Conservation (phyloP, 2,888 invertebrate genomes). For the Tiphia femorata region DNA sequence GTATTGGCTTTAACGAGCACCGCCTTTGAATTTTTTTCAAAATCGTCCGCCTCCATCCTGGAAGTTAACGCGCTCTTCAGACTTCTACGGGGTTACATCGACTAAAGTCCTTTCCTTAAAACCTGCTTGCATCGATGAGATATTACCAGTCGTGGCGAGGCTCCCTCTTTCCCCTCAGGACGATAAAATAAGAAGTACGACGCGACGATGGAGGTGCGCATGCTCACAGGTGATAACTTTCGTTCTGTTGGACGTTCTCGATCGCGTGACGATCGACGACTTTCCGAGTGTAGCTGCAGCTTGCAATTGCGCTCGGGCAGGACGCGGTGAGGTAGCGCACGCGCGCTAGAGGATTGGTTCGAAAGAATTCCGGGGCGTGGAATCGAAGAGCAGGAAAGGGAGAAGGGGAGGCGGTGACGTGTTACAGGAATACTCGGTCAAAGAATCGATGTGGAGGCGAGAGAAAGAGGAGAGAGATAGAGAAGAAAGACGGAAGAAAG, state of each 20-base stretch:
- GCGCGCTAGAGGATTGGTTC: neutral
- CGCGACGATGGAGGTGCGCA: too few species aligned
- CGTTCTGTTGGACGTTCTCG: neutral
- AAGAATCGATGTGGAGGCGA: conserved; percentile 14
- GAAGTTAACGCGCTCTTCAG: too few species aligned
- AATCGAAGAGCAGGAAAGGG: neutral
- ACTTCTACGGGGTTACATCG: too few species aligned
- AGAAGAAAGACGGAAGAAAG: neutral
- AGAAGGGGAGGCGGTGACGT: neutral
- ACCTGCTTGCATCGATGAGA: too few species aligned
- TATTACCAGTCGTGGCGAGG: too few species aligned
- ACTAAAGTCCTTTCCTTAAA: too few species aligned
- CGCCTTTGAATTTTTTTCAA: too few species aligned
- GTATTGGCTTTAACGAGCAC: too few species aligned
- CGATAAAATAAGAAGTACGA: too few species aligned
- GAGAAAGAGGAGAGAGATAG: conserved; percentile 12
- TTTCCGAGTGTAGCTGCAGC: neutral
- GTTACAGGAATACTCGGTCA: neutral
- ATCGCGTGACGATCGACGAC: neutral
- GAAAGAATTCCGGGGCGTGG: neutral
- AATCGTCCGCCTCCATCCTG: too few species aligned
- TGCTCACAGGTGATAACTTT: neutral
- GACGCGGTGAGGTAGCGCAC: too few species aligned
- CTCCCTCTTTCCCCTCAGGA: too few species aligned
- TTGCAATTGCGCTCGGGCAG: neutral